Percentiles rank a stretch among this genome's conserved stretches.
These are phyloP conservation scores for Pemphredon lugubris DNA, from an alignment of 2,888 invertebrate genomes.

Conservation along the genomic window DNA sequence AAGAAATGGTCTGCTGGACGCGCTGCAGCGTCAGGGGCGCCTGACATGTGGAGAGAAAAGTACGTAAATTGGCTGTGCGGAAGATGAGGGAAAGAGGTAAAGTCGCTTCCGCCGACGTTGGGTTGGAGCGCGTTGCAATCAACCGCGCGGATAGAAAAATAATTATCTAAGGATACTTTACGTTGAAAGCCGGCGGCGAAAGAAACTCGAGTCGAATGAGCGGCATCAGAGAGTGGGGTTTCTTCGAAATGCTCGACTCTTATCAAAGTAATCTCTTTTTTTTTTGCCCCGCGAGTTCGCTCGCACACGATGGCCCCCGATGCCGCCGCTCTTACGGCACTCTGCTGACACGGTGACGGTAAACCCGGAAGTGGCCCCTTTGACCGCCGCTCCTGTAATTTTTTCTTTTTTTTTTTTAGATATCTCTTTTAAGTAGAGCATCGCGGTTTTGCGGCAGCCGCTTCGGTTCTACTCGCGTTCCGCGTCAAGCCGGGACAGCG, in stretches of 20 bases:
- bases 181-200: no score
- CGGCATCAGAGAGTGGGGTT: no score
- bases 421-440: neutral
- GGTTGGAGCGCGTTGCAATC: neutral
- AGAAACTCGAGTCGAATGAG: no score
- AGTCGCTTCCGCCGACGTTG: neutral
- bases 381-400: neutral
- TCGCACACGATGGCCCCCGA: slow-evolving; percentile 1
- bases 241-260: neutral
- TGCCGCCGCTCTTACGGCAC: no score
- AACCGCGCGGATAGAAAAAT: no score
- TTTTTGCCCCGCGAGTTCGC: neutral
- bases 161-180: no score
- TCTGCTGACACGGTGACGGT: neutral
- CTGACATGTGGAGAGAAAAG: neutral
- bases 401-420: no score
- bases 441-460: neutral
- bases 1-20: slow-evolving; percentile 3
- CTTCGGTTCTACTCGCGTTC: no score
- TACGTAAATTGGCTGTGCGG: no score
- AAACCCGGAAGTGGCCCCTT: slow-evolving; percentile 46
- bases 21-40: neutral
- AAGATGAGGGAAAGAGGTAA: neutral
- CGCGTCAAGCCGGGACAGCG: no score
- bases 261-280: no score